Conservation (phyloP, 2,797 vertebrate species). For the Gallinago solitaria region DNA sequence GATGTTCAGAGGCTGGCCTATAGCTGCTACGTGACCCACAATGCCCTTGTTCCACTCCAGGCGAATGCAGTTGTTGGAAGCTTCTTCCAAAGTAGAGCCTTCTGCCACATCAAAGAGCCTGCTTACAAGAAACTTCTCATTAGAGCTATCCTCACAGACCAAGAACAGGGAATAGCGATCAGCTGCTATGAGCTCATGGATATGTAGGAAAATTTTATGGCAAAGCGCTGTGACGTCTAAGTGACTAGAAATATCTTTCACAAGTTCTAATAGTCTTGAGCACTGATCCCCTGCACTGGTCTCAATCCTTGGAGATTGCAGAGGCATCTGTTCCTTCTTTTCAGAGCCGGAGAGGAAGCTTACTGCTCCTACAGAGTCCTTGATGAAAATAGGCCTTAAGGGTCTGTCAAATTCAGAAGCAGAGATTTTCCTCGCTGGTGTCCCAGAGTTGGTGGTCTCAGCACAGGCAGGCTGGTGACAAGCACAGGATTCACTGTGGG, state of each 20-base stretch:
- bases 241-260: slow-evolving; percentile 95
- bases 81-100: slow-evolving; percentile 93
- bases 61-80: slow-evolving; percentile 92
- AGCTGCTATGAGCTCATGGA: slow-evolving; percentile 92
- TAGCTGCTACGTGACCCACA: slow-evolving; percentile 92
- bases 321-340: slow-evolving; percentile 84
- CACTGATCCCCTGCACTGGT: slow-evolving; percentile 83
- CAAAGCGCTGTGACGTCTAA: slow-evolving; percentile 95
- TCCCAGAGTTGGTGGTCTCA: slow-evolving; percentile 78
- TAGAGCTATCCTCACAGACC: slow-evolving; percentile 96
- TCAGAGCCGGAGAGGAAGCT: slow-evolving; percentile 90
- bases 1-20: slow-evolving; percentile 93
- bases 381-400: slow-evolving; percentile 92
- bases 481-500: slow-evolving; percentile 70
- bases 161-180: slow-evolving; percentile 97
- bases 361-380: slow-evolving; percentile 90
- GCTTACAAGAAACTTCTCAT: slow-evolving; percentile 93
- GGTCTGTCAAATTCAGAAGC: slow-evolving; percentile 96
- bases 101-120: slow-evolving; percentile 97
- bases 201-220: slow-evolving; percentile 97
- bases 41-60: slow-evolving; percentile 99
- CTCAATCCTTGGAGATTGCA: slow-evolving; percentile 73
- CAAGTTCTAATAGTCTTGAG: slow-evolving; percentile 91
- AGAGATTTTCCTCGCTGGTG: slow-evolving; percentile 92
- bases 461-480: slow-evolving; percentile 62